Percentiles rank a stretch among this genome's conserved stretches.
phyloP scores from a whole-genome alignment of 2,113 vertebrate genomes.

The Daubentonia madagascariensis region DNA sequence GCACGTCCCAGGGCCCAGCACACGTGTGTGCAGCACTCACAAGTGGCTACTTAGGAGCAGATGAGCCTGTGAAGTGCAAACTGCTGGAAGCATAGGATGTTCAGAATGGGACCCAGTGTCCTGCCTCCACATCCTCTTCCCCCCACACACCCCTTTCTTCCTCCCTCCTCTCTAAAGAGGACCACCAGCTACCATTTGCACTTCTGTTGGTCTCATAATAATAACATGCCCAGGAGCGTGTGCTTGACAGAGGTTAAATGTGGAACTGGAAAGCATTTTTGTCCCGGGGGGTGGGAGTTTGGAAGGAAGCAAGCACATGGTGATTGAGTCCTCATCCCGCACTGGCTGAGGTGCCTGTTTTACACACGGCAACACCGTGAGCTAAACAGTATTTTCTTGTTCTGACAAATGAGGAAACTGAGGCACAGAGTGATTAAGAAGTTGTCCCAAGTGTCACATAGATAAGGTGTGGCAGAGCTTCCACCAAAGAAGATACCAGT shows the following conservation, averaged over 20 bases:
- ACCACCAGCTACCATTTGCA: too few species aligned
- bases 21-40: rapidly evolving
- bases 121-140: too few species aligned
- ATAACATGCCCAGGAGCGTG: too few species aligned
- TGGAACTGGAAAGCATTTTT: rapidly evolving
- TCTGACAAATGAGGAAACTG: not conserved
- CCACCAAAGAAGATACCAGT: too few species aligned
- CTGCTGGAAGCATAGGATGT: rapidly evolving
- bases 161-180: not conserved
- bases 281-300: rapidly evolving
- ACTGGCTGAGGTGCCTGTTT: rapidly evolving
- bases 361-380: rapidly evolving
- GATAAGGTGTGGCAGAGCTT: too few species aligned
- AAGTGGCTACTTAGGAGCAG: rapidly evolving
- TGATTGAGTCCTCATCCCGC: rapidly evolving
- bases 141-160: too few species aligned
- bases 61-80: rapidly evolving
- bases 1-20: not conserved
- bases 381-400: rapidly evolving
- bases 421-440: not conserved
- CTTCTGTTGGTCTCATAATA: rapidly evolving
- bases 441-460: rapidly evolving
- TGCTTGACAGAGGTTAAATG: rapidly evolving
- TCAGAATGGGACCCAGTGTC: not conserved
- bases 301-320: not conserved